Evolutionary conservation across 2,888 invertebrate genomes (phyloP).

Genomic region (Dione juno): DNA sequence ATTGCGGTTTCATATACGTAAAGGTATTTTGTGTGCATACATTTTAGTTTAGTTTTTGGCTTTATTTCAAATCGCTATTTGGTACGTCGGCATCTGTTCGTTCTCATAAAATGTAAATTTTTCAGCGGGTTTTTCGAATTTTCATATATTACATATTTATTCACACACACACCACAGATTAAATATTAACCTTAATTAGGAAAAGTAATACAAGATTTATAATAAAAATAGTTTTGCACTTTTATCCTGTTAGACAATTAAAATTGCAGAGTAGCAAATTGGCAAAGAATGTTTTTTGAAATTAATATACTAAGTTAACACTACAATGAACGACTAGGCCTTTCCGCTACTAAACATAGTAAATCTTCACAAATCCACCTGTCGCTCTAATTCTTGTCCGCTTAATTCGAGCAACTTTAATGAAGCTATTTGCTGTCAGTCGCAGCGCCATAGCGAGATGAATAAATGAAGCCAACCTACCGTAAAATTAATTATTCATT

Average conservation of each 20-base stretch:
- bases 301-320: slow-evolving; percentile 39
- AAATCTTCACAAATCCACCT: slow-evolving; percentile 47
- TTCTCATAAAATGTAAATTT: slow-evolving; percentile 30
- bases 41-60: slow-evolving; percentile 28
- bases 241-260: neutral
- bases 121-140: slow-evolving; percentile 23
- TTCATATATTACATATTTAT: slow-evolving; percentile 24
- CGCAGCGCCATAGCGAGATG: slow-evolving; percentile 21
- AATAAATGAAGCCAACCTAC: slow-evolving; percentile 21
- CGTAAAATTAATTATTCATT: slow-evolving; percentile 13
- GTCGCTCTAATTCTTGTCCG: slow-evolving; percentile 47
- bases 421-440: slow-evolving; percentile 44
- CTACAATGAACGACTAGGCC: slow-evolving; percentile 39
- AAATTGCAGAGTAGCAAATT: neutral
- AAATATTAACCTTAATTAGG: neutral
- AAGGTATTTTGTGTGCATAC: slow-evolving; percentile 4
- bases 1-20: slow-evolving; percentile 8
- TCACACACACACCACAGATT: slow-evolving; percentile 6
- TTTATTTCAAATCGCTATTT: slow-evolving; percentile 30
- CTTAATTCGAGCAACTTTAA: slow-evolving; percentile 43
- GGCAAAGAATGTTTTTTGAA: slow-evolving; percentile 22
- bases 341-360: slow-evolving; percentile 41
- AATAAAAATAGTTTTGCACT: neutral
- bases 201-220: neutral
- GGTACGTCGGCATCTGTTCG: slow-evolving; percentile 28